Conservation (phyloP, 2,113 vertebrate genomes). For the Rhinoderma darwinii region DNA sequence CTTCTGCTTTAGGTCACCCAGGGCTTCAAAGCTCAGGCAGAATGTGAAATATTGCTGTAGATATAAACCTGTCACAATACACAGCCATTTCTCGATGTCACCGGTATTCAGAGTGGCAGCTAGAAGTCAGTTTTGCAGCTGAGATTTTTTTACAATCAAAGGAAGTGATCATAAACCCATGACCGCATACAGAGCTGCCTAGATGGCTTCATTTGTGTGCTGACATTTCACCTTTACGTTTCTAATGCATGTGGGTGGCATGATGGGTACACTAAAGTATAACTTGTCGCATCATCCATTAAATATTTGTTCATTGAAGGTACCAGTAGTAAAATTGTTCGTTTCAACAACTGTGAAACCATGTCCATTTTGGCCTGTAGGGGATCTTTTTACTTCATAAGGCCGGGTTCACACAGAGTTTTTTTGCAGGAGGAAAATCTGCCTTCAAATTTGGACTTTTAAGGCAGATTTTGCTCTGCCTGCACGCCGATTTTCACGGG, state of each 20-base stretch:
- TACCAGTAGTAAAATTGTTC: too few species aligned
- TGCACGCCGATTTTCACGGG: too few species aligned
- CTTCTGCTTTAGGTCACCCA: conserved; percentile 22
- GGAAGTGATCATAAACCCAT: conserved; percentile 15
- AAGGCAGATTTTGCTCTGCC: too few species aligned
- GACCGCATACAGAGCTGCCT: conserved; percentile 24
- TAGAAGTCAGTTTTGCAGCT: conserved; percentile 33
- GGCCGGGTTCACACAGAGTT: too few species aligned
- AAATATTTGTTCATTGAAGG: too few species aligned
- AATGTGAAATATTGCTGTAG: conserved; percentile 23
- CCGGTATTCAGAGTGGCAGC: conserved; percentile 7
- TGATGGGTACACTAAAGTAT: not conserved
- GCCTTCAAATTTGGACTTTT: too few species aligned
- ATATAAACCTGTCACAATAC: conserved; percentile 44
- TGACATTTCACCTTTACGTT: not conserved
- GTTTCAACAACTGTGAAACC: too few species aligned
- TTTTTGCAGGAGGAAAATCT: too few species aligned
- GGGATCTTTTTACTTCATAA: too few species aligned
- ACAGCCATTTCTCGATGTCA: conserved; percentile 9
- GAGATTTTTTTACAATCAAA: conserved; percentile 5
- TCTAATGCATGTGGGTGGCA: conserved; percentile 17
- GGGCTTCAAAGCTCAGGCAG: not conserved
- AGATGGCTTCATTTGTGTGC: not conserved
- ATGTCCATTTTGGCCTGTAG: too few species aligned
- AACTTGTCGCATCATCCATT: not conserved